Conservation (phyloP, 2,797 vertebrate species). For the Myiotriccus ornatus region DNA sequence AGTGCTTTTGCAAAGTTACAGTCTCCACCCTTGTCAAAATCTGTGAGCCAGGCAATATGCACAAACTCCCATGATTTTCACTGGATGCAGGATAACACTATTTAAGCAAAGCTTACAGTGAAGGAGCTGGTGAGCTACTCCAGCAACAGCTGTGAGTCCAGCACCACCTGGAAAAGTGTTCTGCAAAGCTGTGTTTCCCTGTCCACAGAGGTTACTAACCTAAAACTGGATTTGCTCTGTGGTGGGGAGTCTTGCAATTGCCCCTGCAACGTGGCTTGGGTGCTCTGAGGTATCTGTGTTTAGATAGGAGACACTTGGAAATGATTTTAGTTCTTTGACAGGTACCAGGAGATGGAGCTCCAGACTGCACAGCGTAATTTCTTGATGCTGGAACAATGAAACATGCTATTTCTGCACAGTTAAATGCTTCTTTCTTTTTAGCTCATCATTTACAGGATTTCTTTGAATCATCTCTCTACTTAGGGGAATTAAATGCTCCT, state of each 20-base stretch:
- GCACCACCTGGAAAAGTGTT: neutral
- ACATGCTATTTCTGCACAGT: neutral
- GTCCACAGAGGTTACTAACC: neutral
- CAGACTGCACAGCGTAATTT: neutral
- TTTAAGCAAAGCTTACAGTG: accelerated
- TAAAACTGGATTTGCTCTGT: neutral
- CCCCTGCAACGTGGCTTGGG: neutral
- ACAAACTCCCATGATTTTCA: neutral
- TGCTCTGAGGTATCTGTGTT: neutral
- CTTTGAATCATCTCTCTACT: slow-evolving; percentile 11
- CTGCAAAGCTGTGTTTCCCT: neutral
- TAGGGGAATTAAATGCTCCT: slow-evolving; percentile 4
- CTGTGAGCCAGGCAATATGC: neutral
- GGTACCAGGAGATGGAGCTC: slow-evolving; percentile 57
- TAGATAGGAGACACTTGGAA: neutral
- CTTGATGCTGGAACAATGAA: neutral
- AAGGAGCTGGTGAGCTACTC: neutral
- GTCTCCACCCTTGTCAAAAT: neutral
- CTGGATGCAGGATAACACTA: neutral
- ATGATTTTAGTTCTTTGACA: neutral
- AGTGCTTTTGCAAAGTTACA: neutral
- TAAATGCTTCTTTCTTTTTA: slow-evolving; percentile 32
- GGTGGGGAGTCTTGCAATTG: neutral
- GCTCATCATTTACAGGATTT: slow-evolving; percentile 21
- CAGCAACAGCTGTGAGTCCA: no score